Evolutionary conservation across 2,888 invertebrate genomes (phyloP).

Genomic region (Oxytorus armatus): DNA sequence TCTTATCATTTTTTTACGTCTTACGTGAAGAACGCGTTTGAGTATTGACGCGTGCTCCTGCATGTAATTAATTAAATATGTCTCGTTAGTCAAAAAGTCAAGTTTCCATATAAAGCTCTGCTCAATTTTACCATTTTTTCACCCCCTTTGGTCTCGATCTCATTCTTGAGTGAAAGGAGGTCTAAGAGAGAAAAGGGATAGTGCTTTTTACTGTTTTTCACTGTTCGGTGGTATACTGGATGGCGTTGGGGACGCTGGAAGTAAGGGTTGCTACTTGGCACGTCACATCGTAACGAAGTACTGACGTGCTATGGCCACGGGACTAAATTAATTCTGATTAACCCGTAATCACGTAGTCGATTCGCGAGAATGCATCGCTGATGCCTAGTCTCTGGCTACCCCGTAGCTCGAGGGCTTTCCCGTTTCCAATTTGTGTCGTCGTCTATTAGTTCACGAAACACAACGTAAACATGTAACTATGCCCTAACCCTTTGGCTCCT

Average conservation of each 20-base stretch:
- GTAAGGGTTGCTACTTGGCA: conserved; percentile 81
- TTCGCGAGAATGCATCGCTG: conserved; percentile 57
- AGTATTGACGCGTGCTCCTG: conserved; percentile 76
- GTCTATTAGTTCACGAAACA: conserved; percentile 78
- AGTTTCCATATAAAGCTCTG: background rate
- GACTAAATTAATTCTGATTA: conserved; percentile 84
- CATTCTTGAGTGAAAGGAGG: too few relatives aligned
- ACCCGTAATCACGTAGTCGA: conserved; percentile 84
- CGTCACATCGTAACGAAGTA: conserved; percentile 84
- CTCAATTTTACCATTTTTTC: background rate
- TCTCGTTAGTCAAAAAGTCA: background rate
- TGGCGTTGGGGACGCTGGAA: conserved; percentile 71
- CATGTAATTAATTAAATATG: conserved; percentile 81
- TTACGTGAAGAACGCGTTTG: too few relatives aligned
- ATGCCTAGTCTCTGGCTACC: background rate
- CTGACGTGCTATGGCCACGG: conserved; percentile 81
- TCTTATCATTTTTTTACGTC: too few relatives aligned
- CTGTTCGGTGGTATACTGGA: conserved; percentile 61
- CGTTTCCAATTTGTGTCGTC: conserved; percentile 82
- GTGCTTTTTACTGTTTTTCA: conserved; percentile 37
- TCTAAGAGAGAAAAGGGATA: too few relatives aligned
- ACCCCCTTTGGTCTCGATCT: background rate
- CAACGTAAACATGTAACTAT: conserved; percentile 53
- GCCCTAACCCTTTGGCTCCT: conserved; percentile 20
- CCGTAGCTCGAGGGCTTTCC: conserved; percentile 65